These are phyloP conservation scores for Scophthalmus maximus DNA, from an alignment of 2,113 vertebrate genomes.

Conservation along the genomic window DNA sequence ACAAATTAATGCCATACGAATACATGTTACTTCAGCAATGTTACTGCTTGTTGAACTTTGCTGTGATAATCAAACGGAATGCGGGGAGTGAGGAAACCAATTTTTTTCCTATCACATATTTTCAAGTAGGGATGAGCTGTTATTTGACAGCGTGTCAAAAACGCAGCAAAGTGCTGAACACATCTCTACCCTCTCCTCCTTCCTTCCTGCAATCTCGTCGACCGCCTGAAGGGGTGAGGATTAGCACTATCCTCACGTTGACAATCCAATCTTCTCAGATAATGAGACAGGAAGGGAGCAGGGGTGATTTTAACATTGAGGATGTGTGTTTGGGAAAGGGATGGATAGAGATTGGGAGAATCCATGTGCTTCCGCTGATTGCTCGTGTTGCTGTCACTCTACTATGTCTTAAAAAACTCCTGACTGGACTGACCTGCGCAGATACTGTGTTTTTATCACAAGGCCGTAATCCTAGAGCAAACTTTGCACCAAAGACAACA, in stretches of 20 bases:
- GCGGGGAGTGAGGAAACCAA: conserved; percentile 29
- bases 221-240: conserved; percentile 10
- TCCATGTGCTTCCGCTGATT: not conserved
- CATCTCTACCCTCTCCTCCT: conserved; percentile 29
- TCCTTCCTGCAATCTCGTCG: conserved; percentile 25
- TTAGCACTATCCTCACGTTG: conserved; percentile 29
- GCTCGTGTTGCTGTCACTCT: conserved; percentile 26
- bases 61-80: conserved; percentile 24
- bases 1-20: not conserved
- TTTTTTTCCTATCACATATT: conserved; percentile 35
- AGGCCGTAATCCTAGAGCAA: conserved; percentile 44
- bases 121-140: conserved; percentile 16
- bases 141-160: conserved; percentile 58
- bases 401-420: not conserved
- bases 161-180: conserved; percentile 32
- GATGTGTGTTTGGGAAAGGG: not conserved
- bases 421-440: not conserved
- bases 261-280: conserved; percentile 54
- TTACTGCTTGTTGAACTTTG: not conserved
- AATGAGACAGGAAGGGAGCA: conserved; percentile 53
- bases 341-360: not conserved
- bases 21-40: not conserved
- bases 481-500: conserved; percentile 47
- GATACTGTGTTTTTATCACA: conserved; percentile 43
- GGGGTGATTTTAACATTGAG: not conserved